Base-by-base conservation (phyloP, 2,113 vertebrate genomes). In the Campylomormyrus numenius region DNA sequence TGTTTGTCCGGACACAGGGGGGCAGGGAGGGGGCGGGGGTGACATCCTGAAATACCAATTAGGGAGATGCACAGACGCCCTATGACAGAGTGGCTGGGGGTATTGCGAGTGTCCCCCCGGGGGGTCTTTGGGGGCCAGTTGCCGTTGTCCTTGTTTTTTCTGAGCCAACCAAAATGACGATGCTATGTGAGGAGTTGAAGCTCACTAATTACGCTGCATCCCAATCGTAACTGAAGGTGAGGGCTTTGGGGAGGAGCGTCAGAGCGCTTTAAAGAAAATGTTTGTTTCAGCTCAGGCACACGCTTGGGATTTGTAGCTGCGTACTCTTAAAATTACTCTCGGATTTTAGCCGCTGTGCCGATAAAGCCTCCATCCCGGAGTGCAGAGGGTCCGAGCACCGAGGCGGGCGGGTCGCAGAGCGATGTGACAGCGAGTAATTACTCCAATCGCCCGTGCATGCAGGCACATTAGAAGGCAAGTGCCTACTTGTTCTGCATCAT, bases 31-130 rank as follows among this genome's bases (percentile, higher is more conserved):
- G 88, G 83, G 19, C 5, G 1, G 53, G 19, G 50, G 50, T 1
- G 19, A 1, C 83, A 85, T 42, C 86, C 91, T 93, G 91, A 94
- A 95, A 95, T 94, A 94, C 95, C 94, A 95, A 95, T 95, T 95
- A 95, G 94, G 93, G 92, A 92, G 92, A 91, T 92, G 88, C 85
- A 90, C 31, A 56, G 93, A 87, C 58, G 91, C 87, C 90, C 90
- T 90, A 92, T 90, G 85, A 53, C 90, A 31, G 90, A 93, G 92
- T 93, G 89, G 94, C 90, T 87, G 74, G 91, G 90, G 87, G 80
- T 91, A 92, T 90, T 53, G 88, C 89, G 92, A 39, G 45, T 21
- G 87, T 92, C 94, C 93, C 93, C 94, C 8, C 17, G 93, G 91
- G 39, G 94, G 42, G 90, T 91, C 93, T 93, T 94, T 17, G 31